Percentiles rank a stretch among this genome's conserved stretches.
Evolutionary conservation across 2,888 invertebrate species (phyloP).

Genomic region (Mythimna loreyi): DNA sequence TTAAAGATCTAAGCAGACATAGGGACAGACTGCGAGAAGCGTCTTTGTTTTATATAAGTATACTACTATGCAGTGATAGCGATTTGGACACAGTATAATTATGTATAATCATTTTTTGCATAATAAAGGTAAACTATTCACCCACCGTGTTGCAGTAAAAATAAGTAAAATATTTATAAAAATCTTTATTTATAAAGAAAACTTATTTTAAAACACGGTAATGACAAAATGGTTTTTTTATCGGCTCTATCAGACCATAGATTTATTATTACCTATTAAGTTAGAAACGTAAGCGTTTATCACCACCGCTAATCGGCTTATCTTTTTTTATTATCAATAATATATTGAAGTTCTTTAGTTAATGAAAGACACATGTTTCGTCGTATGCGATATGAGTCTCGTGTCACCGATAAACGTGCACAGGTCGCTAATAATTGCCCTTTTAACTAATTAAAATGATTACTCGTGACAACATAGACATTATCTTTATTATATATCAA

Average conservation of each 20-base stretch:
- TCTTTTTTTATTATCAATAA: conserved; percentile 10
- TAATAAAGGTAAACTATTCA: neutral
- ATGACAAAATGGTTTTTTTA: neutral
- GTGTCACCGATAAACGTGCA: conserved; percentile 47
- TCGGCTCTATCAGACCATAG: conserved; percentile 7
- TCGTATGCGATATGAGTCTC: conserved; percentile 36
- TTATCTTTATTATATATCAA: neutral
- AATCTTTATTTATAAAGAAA: too few relatives aligned
- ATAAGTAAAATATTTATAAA: too few relatives aligned
- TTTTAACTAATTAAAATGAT: conserved; percentile 20
- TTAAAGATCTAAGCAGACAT: too few relatives aligned
- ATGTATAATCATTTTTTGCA: neutral
- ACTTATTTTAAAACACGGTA: neutral
- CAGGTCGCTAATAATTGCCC: conserved; percentile 29
- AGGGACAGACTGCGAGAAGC: too few relatives aligned
- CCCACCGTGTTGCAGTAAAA: neutral
- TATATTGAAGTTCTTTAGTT: neutral
- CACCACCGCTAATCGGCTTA: conserved; percentile 23
- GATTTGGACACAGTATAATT: neutral
- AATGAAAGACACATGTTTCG: conserved; percentile 14
- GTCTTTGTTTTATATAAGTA: too few relatives aligned
- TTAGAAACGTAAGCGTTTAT: conserved; percentile 10
- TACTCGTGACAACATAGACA: conserved; percentile 1
- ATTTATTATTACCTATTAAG: neutral
- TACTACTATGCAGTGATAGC: too few relatives aligned